Base-by-base conservation (phyloP, 2,113 vertebrate species). In the Elaphurus davidianus region DNA sequence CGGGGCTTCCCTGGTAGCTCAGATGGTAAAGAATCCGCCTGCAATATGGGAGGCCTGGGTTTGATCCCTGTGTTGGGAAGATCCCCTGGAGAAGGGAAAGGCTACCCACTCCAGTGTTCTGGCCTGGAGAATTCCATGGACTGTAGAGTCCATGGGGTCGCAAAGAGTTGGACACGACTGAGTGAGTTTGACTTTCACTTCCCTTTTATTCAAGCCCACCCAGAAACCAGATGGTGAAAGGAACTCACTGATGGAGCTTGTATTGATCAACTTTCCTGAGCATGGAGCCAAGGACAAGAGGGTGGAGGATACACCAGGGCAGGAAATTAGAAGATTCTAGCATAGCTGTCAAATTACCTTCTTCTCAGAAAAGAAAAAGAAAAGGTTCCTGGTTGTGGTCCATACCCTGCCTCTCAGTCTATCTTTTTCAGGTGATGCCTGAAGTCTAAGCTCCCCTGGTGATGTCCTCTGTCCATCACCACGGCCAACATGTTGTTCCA, bases 381-480 rank as follows among this genome's bases (percentile, higher is more conserved):
- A 13, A 62, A 88, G 50, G 19, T 4, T 60, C 0, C 17, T 6
- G 30, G 6, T 6, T 36, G 0, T 21, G 6, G 28, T 27, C 40
- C 62, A 0, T 21, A 5, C 17, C 47, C 50, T n/a, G 1, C 45
- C 27, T 23, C 52, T 23, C 3, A 7, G 2, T 11, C 60, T 90
- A 25, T 13, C 9, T 2, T 28, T 45, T 45, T 45, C 43, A 45
- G 43, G 6, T 45, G 43, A 43, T 43, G 43, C 43, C 43, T 43
- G 43, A 43, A 43, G 43, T 43, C 43, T 43, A 43, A 43, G 43
- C 5, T 43, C 43, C 6, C 6, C 43, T 43, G 43, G 43, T 43
- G 43, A 43, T 33, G 50, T 47, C 47, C 84, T 33, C n/a, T 33
- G 28, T 16, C 45, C 45, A 7, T 57, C 21, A 4, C 50, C 1